Evolutionary conservation across 2,113 vertebrate species (phyloP).

Genomic region (Oryzias melastigma): DNA sequence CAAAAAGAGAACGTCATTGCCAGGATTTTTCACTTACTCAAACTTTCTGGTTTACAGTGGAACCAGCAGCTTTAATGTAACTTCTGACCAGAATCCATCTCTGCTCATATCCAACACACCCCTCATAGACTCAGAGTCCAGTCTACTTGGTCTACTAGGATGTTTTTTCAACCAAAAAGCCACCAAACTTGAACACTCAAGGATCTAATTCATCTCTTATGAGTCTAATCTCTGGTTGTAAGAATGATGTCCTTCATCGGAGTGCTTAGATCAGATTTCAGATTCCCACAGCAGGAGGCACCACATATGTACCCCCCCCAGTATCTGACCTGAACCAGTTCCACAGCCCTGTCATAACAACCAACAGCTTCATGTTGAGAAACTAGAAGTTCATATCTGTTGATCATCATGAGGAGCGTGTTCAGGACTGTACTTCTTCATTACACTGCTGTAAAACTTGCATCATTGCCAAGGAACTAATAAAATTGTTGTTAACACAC

Average conservation of each 20-base stretch:
- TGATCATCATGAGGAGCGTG: neutral
- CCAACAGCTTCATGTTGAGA: conserved; percentile 27
- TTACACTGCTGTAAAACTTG: no score
- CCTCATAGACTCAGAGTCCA: neutral
- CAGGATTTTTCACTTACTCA: no score
- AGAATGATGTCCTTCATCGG: conserved; percentile 46
- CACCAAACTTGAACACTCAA: conserved; percentile 6
- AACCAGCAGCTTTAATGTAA: no score
- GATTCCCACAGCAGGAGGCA: neutral
- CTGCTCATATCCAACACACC: conserved; percentile 7
- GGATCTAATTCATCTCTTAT: neutral
- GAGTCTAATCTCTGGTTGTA: neutral
- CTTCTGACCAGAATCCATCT: neutral
- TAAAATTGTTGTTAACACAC: no score
- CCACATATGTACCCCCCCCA: neutral
- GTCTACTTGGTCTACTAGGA: conserved; percentile 36
- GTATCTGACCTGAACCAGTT: conserved; percentile 29
- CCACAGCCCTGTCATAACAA: neutral
- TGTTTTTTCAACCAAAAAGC: conserved; percentile 43
- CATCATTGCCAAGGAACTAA: no score
- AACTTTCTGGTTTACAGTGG: no score
- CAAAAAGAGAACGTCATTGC: no score
- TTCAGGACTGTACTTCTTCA: neutral
- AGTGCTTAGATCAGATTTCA: conserved; percentile 40
- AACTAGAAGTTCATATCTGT: conserved; percentile 2